Base-by-base conservation (phyloP, 2,113 vertebrate species). In the Rhodinocichla rosea region DNA sequence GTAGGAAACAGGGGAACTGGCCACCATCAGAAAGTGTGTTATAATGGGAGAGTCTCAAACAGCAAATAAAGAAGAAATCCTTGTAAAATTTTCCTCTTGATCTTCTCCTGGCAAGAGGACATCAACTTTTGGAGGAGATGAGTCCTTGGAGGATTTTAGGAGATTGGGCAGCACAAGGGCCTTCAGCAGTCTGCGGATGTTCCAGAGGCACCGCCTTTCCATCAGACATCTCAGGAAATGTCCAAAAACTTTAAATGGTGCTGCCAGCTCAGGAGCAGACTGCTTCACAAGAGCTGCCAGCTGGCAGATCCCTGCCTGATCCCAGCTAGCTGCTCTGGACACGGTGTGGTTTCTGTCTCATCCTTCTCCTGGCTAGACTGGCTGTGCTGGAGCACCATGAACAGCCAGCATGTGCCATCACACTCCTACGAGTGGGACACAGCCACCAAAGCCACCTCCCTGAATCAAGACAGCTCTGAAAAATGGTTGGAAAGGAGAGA, bases 291-390 rank as follows among this genome's bases (percentile, higher is more conserved):
- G 52, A 40, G 15, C 47, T 79, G 44, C 39, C 64, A 78, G 65
- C 42, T 74, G 47, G 37, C 60, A 69, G 49, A 30, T 60, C 60
- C 74, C 68, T 84, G 49, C 37, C 78, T 80, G 73, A 44, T 37
- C 39, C 57, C 2, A 3, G 1, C 21, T 3, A 32, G 35, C 60
- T 68, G 60, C 56, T 93, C 35, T 10, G 49, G 57, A 75, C n/a
- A 39, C 0, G 0, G 0, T 4, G 1, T 15, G 20, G 28, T 57
- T 90, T 77, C 22, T 53, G 30, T 59, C 57, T 89, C 2, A 0
- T 60, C 57, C 24, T 68, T 40, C 30, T 37, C 79, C 1, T 7
- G 24, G 45, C n/a, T 32, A 56, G 28, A 26, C 55, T 45, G 81
- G 40, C 59, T 56, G 49, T 7, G 15, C 42, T 10, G n/a, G 63